Evolutionary conservation across 1,140 invertebrate species (phyloP), one percentile per base, ranked within the genome.

Genomic region (Drosophila pachea): DNA sequence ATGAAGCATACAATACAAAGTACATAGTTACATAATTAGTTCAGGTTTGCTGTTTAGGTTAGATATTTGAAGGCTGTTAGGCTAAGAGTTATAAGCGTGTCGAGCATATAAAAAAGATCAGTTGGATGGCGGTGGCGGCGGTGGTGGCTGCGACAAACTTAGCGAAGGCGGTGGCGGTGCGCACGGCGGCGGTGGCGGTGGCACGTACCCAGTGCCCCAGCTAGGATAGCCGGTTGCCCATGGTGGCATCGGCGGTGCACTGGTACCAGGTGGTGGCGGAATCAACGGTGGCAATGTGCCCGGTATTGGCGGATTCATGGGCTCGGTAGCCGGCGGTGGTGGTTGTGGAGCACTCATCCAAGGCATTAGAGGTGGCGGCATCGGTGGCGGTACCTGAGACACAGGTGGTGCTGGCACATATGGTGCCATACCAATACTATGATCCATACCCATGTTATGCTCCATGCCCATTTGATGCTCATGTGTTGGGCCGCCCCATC

Each of bases 141-240:
- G 90, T 29, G 88, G 88, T n/a, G 83, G 88, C 49, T 87, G 86
- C 8, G 78, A 48, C 53, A 88, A 50, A 36, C 67, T 68, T 8
- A 89, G 59, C 5, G 75, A 58, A 12, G 93, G 92, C 33, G 92
- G 92, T 42, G 93, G 93, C 7, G 90, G 91, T 4, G 90, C 91
- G 43, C 90, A 90, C 11, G 91, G 90, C 22, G 91, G 91, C 29
- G 91, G 88, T 0, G 91, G 92, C 49, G 91, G 91, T 65, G 91
- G 89, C 40, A 92, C 91, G 73, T 90, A 90, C 89, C 91, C 33
- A 89, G 90, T 35, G 86, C 90, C 73, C 79, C 78, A 79, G 12
- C 65, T 68, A 48, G 79, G 54, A 48, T 81, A 88, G 3, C 62
- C 68, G 42, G 49, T 53, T 78, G 49, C 90, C 91, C 90, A 92